A percentile compares a stretch with the other conserved stretches of the same genome.
phyloP scores from a whole-genome alignment of 2,888 invertebrate species.

The Andrena bicolor region DNA sequence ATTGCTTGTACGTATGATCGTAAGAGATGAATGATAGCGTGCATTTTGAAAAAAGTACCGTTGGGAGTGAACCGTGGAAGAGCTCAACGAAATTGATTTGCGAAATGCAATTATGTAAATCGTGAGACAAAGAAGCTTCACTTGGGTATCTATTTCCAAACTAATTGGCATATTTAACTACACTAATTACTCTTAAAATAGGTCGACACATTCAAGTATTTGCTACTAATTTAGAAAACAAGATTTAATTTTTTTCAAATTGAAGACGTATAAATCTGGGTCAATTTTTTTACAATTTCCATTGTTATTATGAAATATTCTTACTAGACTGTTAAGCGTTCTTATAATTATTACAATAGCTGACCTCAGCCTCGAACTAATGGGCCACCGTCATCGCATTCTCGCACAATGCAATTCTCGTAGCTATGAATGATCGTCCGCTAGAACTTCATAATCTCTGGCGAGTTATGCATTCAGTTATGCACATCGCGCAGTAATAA shows the following conservation, averaged over 20 bases:
- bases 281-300: too few relatives aligned
- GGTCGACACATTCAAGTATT: too few relatives aligned
- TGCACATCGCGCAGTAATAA: slow-evolving; percentile 1
- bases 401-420: slow-evolving; percentile 35
- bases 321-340: not conserved
- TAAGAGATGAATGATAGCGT: not conserved
- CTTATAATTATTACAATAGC: slow-evolving; percentile 44
- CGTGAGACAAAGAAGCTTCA: not conserved
- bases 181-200: too few relatives aligned
- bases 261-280: not conserved
- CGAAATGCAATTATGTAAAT: not conserved
- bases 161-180: too few relatives aligned
- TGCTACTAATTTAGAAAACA: too few relatives aligned
- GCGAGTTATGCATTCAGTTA: slow-evolving; percentile 19
- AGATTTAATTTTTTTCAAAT: not conserved
- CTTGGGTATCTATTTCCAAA: too few relatives aligned
- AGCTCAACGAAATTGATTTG: not conserved
- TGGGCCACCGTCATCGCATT: slow-evolving; percentile 20
- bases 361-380: slow-evolving; percentile 22
- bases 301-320: not conserved
- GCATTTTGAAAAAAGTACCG: not conserved
- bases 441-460: not conserved
- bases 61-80: too few relatives aligned
- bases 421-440: slow-evolving; percentile 24
- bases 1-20: not conserved